These are phyloP conservation scores for Leptinotarsa undecemlineata DNA, from an alignment of 1,140 invertebrate genomes.

Conservation along the genomic window DNA sequence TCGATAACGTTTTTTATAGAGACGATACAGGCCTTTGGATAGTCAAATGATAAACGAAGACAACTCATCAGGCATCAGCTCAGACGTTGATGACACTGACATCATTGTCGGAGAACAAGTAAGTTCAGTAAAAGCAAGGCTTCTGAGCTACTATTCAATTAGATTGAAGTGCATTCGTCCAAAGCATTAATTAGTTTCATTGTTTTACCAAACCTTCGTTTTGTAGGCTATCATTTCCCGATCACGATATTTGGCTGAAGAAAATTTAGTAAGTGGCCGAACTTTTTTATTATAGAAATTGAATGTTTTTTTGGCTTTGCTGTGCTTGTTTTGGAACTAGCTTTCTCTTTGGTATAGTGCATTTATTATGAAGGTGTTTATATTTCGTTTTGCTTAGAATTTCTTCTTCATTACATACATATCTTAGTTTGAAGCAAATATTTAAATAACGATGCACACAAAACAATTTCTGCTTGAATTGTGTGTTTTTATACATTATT, in stretches of 20 bases:
- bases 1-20: constrained; percentile 32
- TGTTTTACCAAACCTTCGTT: constrained; percentile 19
- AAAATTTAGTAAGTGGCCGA: constrained; percentile 60
- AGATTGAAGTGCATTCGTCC: not conserved
- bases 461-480: too few relatives aligned
- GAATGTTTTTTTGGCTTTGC: too few relatives aligned
- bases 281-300: constrained; percentile 19
- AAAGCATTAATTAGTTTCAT: not conserved
- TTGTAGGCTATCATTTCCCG: constrained; percentile 33
- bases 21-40: constrained; percentile 40
- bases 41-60: constrained; percentile 44
- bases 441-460: too few relatives aligned
- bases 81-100: constrained; percentile 54
- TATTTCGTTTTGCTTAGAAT: too few relatives aligned
- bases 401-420: too few relatives aligned
- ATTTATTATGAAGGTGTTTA: too few relatives aligned
- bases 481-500: too few relatives aligned
- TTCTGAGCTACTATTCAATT: not conserved
- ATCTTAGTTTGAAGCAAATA: too few relatives aligned
- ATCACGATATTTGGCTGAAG: constrained; percentile 32
- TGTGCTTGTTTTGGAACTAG: too few relatives aligned
- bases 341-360: too few relatives aligned
- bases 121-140: constrained; percentile 13
- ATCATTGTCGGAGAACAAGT: constrained; percentile 54
- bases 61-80: constrained; percentile 40